A percentile compares a stretch with the other conserved stretches of the same genome.
Evolutionary conservation across 2,888 invertebrate species (phyloP).

Genomic region (Calliphora vomitoria): DNA sequence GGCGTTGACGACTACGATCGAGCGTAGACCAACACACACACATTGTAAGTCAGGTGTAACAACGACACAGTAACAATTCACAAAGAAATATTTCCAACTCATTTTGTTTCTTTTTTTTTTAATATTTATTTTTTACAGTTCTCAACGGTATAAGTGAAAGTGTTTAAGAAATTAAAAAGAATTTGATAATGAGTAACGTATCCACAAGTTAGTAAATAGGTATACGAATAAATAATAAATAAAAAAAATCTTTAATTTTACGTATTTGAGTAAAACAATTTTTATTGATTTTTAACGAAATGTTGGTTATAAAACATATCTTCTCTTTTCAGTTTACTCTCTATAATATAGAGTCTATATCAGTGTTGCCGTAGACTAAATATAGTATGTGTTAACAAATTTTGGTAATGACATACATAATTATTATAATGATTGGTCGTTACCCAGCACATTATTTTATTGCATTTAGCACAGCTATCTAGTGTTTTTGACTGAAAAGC

Average conservation of each 20-base stretch:
- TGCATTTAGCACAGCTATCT: too few relatives aligned
- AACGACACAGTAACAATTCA: background rate
- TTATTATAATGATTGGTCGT: too few relatives aligned
- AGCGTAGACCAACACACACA: too few relatives aligned
- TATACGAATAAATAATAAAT: background rate
- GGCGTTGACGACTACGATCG: too few relatives aligned
- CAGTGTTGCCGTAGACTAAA: too few relatives aligned
- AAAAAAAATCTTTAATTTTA: background rate
- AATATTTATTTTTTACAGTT: constrained; percentile 3
- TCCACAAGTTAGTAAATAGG: background rate
- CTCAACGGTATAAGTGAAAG: constrained; percentile 58
- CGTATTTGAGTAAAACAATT: background rate
- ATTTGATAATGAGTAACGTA: constrained; percentile 14
- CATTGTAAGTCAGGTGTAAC: constrained; percentile 11
- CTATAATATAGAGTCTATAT: too few relatives aligned
- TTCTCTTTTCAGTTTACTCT: background rate
- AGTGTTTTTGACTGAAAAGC: too few relatives aligned
- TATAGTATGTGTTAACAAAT: too few relatives aligned
- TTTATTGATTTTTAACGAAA: constrained; percentile 2
- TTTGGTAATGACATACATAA: too few relatives aligned
- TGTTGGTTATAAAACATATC: background rate
- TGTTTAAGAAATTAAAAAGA: constrained; percentile 37
- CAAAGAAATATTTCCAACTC: too few relatives aligned
- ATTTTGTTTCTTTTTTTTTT: background rate
- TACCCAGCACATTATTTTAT: too few relatives aligned